Percentiles rank a stretch among this genome's conserved stretches.
These are phyloP conservation scores for Hanleya hanleyi DNA, from an alignment of 2,888 invertebrate genomes.

Conservation along the genomic window DNA sequence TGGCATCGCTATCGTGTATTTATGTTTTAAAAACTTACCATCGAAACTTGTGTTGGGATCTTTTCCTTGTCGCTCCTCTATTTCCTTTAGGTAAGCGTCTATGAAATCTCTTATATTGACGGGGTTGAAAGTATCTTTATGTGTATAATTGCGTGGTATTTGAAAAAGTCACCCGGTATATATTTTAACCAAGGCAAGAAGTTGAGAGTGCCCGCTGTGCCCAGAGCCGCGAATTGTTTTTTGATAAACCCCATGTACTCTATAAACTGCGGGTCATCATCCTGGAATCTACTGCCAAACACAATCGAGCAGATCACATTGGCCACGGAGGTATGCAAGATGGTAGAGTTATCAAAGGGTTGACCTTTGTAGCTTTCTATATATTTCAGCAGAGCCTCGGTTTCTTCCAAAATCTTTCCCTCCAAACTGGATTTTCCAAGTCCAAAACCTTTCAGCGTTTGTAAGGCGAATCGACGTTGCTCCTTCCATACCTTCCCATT, in stretches of 20 bases:
- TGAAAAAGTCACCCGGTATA: background rate
- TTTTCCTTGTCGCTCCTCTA: background rate
- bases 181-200: constrained; percentile 1
- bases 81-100: background rate
- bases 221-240: background rate
- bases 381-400: background rate
- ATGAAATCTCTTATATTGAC: background rate
- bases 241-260: background rate
- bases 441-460: background rate
- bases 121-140: background rate
- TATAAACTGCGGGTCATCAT: background rate
- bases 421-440: constrained; percentile 1
- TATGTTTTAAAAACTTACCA: no score
- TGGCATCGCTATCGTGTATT: no score
- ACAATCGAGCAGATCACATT: background rate
- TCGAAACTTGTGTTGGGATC: background rate
- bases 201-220: background rate
- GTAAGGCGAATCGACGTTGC: background rate
- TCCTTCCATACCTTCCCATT: background rate
- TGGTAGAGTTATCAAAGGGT: background rate
- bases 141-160: no score
- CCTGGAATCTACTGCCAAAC: background rate
- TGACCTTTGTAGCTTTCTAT: background rate
- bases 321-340: background rate
- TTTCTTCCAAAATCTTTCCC: background rate